Evolutionary conservation across 2,113 vertebrate species (phyloP).

Genomic region (Pionites leucogaster): DNA sequence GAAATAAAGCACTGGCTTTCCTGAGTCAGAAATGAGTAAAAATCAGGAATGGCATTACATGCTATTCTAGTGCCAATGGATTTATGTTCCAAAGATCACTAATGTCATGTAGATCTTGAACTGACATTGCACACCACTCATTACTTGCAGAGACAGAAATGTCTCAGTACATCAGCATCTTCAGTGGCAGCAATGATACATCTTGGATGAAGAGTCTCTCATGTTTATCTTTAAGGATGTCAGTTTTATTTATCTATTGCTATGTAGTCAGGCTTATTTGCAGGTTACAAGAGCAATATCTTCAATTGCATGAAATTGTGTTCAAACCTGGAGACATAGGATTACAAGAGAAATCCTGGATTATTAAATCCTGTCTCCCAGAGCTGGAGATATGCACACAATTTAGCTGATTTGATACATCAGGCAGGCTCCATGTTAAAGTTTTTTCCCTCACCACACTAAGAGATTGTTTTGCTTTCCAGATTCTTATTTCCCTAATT

Average conservation of each 20-base stretch:
- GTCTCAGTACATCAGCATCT: neutral
- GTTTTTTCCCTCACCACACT: neutral
- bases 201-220: neutral
- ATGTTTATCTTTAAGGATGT: neutral
- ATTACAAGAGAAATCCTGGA: neutral
- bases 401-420: neutral
- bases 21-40: neutral
- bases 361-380: neutral
- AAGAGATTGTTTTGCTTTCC: neutral
- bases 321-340: neutral
- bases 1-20: neutral
- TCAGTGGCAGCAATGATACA: neutral
- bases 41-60: neutral
- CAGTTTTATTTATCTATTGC: neutral
- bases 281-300: neutral
- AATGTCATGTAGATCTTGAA: neutral
- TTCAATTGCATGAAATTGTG: neutral
- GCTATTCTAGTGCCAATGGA: neutral
- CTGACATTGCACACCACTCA: neutral
- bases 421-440: neutral
- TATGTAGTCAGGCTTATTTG: neutral
- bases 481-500: neutral
- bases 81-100: constrained; percentile 3
- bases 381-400: accelerated
- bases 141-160: neutral